Percentiles rank a stretch among this genome's conserved stretches.
phyloP scores from a whole-genome alignment of 2,113 vertebrate species.

The Chaenocephalus aceratus region DNA sequence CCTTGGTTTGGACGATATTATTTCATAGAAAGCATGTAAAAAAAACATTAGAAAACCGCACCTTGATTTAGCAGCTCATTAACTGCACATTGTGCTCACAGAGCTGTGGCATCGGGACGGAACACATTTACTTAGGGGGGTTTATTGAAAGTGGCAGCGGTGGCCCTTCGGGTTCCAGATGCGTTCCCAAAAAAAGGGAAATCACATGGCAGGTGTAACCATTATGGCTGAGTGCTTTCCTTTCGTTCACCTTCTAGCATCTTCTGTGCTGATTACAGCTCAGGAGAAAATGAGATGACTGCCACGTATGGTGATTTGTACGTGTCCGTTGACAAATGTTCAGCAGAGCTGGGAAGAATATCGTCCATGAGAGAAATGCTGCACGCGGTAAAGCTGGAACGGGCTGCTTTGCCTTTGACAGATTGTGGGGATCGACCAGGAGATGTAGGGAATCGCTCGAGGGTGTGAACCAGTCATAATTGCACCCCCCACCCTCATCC shows the following conservation, averaged over 20 bases:
- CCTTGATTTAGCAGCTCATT: slow-evolving; percentile 78
- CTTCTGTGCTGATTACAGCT: slow-evolving; percentile 29
- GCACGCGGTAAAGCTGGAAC: slow-evolving; percentile 10
- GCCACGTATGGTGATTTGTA: slow-evolving; percentile 19
- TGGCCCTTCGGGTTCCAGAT: slow-evolving; percentile 50
- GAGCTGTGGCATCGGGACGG: slow-evolving; percentile 47
- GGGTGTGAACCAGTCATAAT: slow-evolving; percentile 61
- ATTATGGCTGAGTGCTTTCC: slow-evolving; percentile 21
- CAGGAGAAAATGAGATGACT: slow-evolving; percentile 23
- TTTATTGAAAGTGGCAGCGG: slow-evolving; percentile 54
- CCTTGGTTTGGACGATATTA: slow-evolving; percentile 66
- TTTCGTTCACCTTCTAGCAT: slow-evolving; percentile 5
- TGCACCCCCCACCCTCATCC: no score
- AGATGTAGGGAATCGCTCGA: slow-evolving; percentile 61
- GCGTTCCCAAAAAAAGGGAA: slow-evolving; percentile 9
- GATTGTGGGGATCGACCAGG: slow-evolving; percentile 56
- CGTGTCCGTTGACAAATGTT: slow-evolving; percentile 8
- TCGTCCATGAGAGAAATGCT: slow-evolving; percentile 7
- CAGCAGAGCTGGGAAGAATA: neutral
- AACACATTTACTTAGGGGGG: slow-evolving; percentile 46
- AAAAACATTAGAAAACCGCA: slow-evolving; percentile 64
- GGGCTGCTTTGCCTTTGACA: slow-evolving; percentile 46
- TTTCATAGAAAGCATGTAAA: slow-evolving; percentile 57
- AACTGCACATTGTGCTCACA: slow-evolving; percentile 51
- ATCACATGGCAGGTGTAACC: slow-evolving; percentile 18